Conservation (phyloP, 1,140 invertebrate species). For the Palaemon carinicauda region DNA sequence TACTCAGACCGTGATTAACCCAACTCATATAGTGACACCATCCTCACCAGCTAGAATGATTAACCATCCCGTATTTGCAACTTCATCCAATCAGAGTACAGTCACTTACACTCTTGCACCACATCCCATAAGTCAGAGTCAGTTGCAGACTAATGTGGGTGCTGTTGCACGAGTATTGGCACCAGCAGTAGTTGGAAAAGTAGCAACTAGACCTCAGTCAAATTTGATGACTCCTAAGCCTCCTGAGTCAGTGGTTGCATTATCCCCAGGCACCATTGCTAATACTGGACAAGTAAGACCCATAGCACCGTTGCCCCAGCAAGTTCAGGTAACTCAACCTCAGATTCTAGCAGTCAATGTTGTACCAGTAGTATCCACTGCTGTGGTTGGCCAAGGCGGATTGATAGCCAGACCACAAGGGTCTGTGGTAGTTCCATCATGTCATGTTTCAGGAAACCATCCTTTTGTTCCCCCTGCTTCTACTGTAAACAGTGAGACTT, state of each 20-base stretch:
- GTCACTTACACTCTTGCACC: slow-evolving; percentile 27
- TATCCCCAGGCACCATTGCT: slow-evolving; percentile 57
- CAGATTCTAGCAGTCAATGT: slow-evolving; percentile 51
- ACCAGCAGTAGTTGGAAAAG: slow-evolving; percentile 39
- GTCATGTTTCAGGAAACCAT: not conserved
- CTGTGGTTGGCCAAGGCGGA: slow-evolving; percentile 13
- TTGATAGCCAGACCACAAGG: slow-evolving; percentile 15
- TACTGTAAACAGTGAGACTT: not conserved
- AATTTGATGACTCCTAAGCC: slow-evolving; percentile 54
- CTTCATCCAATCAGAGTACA: slow-evolving; percentile 43
- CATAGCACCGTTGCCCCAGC: slow-evolving; percentile 37
- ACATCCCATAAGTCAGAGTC: slow-evolving; percentile 18
- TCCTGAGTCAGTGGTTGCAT: slow-evolving; percentile 59
- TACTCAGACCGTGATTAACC: slow-evolving; percentile 34
- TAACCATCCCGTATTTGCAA: slow-evolving; percentile 49
- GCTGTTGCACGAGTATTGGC: slow-evolving; percentile 33
- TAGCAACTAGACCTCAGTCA: slow-evolving; percentile 41
- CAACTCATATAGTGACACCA: slow-evolving; percentile 34
- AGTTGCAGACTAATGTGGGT: slow-evolving; percentile 31
- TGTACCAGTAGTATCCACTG: slow-evolving; percentile 31
- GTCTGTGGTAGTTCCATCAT: not conserved
- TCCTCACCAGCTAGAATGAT: slow-evolving; percentile 52
- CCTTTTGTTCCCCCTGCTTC: slow-evolving; percentile 1
- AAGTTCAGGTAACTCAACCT: slow-evolving; percentile 16
- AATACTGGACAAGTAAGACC: slow-evolving; percentile 46